Percentiles rank a stretch among this genome's conserved stretches.
phyloP scores from a whole-genome alignment of 30 jellyfish, hydroid and myxozoan genomes.

The Pseudorhiza aurosa region DNA sequence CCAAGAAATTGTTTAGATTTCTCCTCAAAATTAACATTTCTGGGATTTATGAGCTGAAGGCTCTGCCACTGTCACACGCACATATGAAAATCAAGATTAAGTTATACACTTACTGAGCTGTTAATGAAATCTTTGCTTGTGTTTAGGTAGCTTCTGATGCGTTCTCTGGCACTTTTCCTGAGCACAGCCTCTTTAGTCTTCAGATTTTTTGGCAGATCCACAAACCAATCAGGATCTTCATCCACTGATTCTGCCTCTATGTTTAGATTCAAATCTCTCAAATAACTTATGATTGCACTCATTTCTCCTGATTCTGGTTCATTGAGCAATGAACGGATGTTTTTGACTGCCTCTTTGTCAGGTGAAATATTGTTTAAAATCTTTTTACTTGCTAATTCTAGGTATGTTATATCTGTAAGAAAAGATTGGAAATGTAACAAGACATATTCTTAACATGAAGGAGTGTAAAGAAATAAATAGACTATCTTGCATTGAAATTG shows the following conservation, averaged over 20 bases:
- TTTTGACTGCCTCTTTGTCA: constrained; percentile 29
- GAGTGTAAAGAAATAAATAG: too few species aligned
- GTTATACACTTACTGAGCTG: constrained; percentile 71
- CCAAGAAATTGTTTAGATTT: too few species aligned
- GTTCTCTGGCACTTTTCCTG: constrained; percentile 72
- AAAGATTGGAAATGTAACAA: too few species aligned
- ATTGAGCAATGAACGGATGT: constrained; percentile 30
- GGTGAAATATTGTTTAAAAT: constrained; percentile 53
- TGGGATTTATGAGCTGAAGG: too few species aligned
- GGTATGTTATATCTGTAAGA: constrained; percentile 75
- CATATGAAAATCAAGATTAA: neutral
- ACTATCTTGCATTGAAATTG: too few species aligned
- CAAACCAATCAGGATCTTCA: constrained; percentile 98
- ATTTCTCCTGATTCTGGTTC: constrained; percentile 77
- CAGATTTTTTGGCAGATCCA: constrained; percentile 59
- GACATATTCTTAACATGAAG: too few species aligned
- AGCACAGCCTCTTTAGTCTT: constrained; percentile 75
- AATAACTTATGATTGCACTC: constrained; percentile 56
- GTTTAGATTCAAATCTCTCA: constrained; percentile 46
- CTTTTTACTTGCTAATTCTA: constrained; percentile 82
- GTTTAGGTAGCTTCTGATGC: constrained; percentile 83
- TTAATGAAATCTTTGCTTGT: constrained; percentile 77
- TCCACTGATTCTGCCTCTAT: constrained; percentile 77
- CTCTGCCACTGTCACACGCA: too few species aligned
- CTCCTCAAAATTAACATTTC: too few species aligned